Conservation (phyloP, 2,797 vertebrate genomes). For the Potorous gilbertii region DNA sequence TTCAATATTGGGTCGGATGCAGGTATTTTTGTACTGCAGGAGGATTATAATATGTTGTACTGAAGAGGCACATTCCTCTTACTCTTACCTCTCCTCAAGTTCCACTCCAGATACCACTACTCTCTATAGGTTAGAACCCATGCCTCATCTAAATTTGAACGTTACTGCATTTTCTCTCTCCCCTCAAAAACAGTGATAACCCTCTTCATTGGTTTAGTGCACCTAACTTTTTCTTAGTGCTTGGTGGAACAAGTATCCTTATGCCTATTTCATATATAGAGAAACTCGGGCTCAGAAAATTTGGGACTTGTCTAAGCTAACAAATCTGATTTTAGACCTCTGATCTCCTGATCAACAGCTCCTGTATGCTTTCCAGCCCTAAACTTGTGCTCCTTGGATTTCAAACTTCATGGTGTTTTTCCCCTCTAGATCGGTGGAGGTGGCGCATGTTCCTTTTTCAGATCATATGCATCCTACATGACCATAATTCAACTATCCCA, state of each 20-base stretch:
- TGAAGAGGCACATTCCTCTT: background rate
- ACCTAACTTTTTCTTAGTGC: background rate
- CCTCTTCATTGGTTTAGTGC: background rate
- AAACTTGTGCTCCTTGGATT: background rate
- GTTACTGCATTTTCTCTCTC: background rate
- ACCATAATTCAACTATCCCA: background rate
- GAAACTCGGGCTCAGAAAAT: background rate
- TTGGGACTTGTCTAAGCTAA: background rate
- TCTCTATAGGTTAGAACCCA: no score
- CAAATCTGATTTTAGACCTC: background rate
- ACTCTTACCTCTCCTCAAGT: background rate
- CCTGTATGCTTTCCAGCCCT: background rate
- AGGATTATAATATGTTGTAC: background rate
- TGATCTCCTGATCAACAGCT: background rate
- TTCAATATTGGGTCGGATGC: background rate
- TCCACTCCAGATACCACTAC: background rate
- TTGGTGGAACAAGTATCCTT: background rate
- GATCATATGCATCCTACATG: background rate
- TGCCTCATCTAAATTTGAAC: background rate
- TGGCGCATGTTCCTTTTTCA: background rate
- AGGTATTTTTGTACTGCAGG: background rate
- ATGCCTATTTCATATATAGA: background rate
- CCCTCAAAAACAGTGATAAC: background rate
- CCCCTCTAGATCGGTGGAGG: background rate
- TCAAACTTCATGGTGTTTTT: background rate